Percentiles rank a stretch among this genome's conserved stretches.
phyloP scores from a whole-genome alignment of 2,113 vertebrate species.

The Larimichthys crocea region DNA sequence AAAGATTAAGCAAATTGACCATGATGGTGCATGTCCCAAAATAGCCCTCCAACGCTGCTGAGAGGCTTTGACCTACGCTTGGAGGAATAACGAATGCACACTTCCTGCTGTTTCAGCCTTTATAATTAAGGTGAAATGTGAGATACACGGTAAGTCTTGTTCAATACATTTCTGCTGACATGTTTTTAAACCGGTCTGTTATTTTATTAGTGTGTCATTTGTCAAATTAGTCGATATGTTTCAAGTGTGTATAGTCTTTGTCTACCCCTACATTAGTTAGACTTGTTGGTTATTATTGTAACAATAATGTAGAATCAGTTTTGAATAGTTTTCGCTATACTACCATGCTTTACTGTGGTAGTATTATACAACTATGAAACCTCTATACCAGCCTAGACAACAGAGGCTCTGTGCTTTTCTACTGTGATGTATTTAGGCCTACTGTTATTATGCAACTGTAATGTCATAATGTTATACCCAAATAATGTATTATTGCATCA shows the following conservation, averaged over 20 bases:
- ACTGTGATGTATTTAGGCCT: neutral
- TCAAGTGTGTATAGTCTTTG: neutral
- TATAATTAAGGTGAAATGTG: conserved; percentile 68
- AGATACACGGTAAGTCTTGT: conserved; percentile 73
- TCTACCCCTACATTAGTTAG: neutral
- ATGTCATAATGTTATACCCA: neutral
- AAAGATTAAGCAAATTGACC: conserved; percentile 94
- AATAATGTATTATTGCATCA: neutral
- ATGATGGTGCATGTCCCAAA: conserved; percentile 80
- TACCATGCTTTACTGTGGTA: neutral
- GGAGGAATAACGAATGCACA: conserved; percentile 41
- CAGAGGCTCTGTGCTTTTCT: neutral
- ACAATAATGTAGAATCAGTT: neutral
- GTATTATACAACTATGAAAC: neutral
- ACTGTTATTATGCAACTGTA: neutral
- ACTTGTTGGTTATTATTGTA: conserved; percentile 18
- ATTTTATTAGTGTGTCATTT: conserved; percentile 8
- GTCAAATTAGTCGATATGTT: conserved; percentile 6
- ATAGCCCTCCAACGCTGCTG: conserved; percentile 75
- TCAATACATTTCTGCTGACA: conserved; percentile 4
- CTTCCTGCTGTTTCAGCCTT: conserved; percentile 47
- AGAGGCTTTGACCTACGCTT: conserved; percentile 77
- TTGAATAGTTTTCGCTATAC: neutral
- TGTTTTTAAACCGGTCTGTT: conserved; percentile 4
- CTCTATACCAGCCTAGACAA: neutral